Evolutionary conservation across 2,797 vertebrate genomes (phyloP), one percentile per base, ranked within the genome.

Genomic region (Bryconaethiops microstoma): DNA sequence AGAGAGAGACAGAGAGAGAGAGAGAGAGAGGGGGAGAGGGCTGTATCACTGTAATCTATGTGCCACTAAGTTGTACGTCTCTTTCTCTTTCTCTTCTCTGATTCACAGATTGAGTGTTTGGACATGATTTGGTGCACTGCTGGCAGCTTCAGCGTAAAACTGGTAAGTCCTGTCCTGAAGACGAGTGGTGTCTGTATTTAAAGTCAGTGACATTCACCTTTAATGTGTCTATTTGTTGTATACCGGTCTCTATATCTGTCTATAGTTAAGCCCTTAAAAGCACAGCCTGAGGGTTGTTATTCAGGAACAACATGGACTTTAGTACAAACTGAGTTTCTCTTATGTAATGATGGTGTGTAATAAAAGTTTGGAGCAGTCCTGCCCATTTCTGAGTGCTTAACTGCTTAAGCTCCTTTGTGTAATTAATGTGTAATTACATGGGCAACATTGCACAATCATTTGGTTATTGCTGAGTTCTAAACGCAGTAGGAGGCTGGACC

Each of bases 1-100:
- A 21, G 14, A 55, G 25, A 5, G 10, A 52, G 63, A 70, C 40
- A 42, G 29, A 57, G 67, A 42, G 72, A 74, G 71, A 23, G 14
- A 74, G 69, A 50, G 69, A 39, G 81, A 2, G 5, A 50, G 35
- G n/a, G 48, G 74, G 76, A 82, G 86, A 85, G 82, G 82, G 70
- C 5, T 59, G 42, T 12, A 29, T 60, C 57, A 29, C 8, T 23
- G 48, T 42, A 67, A 52, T 45, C 39, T 48, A 1, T 39, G 14
- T 48, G 2, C n/a, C 21, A 57, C 19, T 52, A n/a, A 65, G 6
- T 71, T 35, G 25, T 35, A 60, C 12, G 12, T 35, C 62, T 35
- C 0, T 17, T 29, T 59, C 60, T 62, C 23, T 21, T 35, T 77
- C 55, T 50, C 48, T 83, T 76, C 65, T 80, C 48, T 72, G 54